phyloP scores from a whole-genome alignment of 2,888 invertebrate species.

The Resseliella maxima region DNA sequence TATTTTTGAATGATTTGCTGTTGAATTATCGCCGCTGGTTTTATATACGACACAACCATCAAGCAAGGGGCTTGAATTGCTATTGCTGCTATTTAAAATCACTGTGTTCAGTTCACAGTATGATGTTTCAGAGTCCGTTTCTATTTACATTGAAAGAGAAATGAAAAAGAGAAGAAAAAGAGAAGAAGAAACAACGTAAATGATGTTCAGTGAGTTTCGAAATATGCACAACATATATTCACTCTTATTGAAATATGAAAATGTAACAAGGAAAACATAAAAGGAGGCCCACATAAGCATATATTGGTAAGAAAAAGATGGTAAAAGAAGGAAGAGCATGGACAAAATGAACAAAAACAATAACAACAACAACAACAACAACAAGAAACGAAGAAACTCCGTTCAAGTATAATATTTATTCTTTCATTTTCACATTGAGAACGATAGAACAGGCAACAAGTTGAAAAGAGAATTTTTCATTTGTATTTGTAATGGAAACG shows the following conservation, averaged over 20 bases:
- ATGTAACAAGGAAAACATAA: background rate
- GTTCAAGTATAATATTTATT: background rate
- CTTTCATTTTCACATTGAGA: background rate
- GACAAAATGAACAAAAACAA: background rate
- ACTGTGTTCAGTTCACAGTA: constrained; percentile 53
- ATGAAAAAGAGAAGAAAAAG: background rate
- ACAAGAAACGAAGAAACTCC: background rate
- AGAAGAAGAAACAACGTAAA: background rate
- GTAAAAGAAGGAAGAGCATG: background rate
- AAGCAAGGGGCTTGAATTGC: background rate
- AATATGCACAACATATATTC: background rate
- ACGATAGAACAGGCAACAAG: constrained; percentile 9
- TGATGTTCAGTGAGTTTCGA: background rate
- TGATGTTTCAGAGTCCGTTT: constrained; percentile 55
- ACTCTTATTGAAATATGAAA: background rate
- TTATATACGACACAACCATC: constrained; percentile 51
- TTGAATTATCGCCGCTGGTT: constrained; percentile 20
- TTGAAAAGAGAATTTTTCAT: background rate
- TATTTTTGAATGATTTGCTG: constrained; percentile 46
- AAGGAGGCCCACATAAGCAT: background rate
- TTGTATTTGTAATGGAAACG: background rate
- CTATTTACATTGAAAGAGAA: background rate
- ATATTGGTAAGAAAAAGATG: constrained; percentile 35
- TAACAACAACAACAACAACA: background rate
- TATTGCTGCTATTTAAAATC: constrained; percentile 35